These are phyloP conservation scores for Megalops cyprinoides DNA, from an alignment of 2,797 vertebrate genomes.

Conservation along the genomic window DNA sequence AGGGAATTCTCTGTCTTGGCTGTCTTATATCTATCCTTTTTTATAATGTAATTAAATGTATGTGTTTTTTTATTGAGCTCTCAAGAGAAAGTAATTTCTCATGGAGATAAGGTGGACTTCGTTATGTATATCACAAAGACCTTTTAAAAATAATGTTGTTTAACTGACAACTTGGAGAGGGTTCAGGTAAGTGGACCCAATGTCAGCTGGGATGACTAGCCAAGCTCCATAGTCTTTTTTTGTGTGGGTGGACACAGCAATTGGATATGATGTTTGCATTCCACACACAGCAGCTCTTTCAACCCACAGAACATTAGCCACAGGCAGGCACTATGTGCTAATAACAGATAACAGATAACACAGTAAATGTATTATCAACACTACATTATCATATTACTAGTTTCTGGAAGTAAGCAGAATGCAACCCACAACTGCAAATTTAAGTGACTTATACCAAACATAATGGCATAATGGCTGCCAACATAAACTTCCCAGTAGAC, in stretches of 20 bases:
- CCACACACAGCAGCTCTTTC: neutral
- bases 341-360: neutral
- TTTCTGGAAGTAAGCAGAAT: no score
- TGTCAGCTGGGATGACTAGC: neutral
- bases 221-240: neutral
- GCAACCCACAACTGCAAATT: no score
- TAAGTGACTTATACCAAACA: no score
- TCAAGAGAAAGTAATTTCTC: neutral
- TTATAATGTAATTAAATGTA: neutral
- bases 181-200: slow-evolving; percentile 10
- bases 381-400: neutral
- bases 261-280: neutral
- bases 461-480: no score
- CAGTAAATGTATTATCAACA: neutral
- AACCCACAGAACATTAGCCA: neutral
- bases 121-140: neutral
- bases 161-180: neutral
- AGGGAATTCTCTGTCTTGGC: no score
- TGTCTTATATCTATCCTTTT: neutral
- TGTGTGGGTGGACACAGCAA: neutral
- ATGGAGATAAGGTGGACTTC: neutral
- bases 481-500: no score
- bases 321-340: neutral
- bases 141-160: neutral
- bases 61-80: neutral